These are phyloP conservation scores for Amphiprion percula DNA, from an alignment of 2,113 vertebrate species.

Conservation along the genomic window DNA sequence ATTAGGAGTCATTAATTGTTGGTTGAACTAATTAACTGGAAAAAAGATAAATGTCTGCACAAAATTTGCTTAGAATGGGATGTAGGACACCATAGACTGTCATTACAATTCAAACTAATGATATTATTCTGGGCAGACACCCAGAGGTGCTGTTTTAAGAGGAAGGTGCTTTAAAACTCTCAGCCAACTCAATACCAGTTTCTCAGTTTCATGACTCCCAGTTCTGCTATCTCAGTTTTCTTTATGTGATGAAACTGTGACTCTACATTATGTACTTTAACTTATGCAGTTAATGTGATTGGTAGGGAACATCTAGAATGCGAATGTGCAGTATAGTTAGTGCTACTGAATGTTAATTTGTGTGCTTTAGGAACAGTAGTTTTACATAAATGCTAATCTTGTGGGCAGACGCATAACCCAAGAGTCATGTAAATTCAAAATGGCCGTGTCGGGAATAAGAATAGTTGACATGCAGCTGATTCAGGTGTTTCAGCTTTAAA, in stretches of 20 bases:
- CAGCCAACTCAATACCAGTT: background rate
- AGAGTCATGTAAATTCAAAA: conserved; percentile 1
- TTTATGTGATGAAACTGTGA: background rate
- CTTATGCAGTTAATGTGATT: conserved; percentile 2
- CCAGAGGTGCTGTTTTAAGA: conserved; percentile 16
- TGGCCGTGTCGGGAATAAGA: background rate
- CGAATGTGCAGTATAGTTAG: background rate
- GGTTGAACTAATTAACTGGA: conserved; percentile 1
- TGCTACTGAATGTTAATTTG: background rate
- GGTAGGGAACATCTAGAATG: background rate
- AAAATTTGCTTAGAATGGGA: conserved; percentile 5
- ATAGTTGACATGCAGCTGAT: background rate
- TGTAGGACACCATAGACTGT: background rate
- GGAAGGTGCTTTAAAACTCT: background rate
- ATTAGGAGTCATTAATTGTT: background rate
- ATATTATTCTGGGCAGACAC: conserved; percentile 5
- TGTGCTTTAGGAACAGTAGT: background rate
- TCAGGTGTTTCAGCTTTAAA: background rate
- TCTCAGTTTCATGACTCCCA: conserved; percentile 5
- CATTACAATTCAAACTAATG: conserved; percentile 24
- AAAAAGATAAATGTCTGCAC: background rate
- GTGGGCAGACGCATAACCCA: background rate
- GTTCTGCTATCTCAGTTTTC: background rate
- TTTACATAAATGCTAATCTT: conserved; percentile 6
- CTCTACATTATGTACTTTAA: background rate